Conservation (phyloP, 30 jellyfish, hydroid and myxozoan genomes). For the Rhopilema esculentum region DNA sequence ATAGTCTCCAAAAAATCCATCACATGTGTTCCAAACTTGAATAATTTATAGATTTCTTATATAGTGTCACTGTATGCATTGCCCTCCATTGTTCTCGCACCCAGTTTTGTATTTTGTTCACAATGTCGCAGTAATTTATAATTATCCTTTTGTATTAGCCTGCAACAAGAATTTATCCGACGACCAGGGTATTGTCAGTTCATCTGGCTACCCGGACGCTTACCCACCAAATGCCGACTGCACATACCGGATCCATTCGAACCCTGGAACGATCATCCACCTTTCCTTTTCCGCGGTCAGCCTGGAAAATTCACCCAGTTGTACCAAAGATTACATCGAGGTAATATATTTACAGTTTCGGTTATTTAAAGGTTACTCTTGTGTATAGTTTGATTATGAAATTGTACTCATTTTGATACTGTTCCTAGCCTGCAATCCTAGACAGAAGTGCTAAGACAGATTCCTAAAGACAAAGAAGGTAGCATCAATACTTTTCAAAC, state of each 20-base stretch:
- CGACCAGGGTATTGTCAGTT: slow-evolving; percentile 61
- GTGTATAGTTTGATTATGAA: no score
- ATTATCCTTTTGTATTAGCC: not conserved
- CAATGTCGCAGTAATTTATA: not conserved
- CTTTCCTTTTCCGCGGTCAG: slow-evolving; percentile 49
- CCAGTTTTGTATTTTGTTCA: no score
- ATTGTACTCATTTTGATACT: not conserved
- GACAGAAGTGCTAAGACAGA: no score
- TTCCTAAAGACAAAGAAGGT: no score
- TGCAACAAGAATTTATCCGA: slow-evolving; percentile 30
- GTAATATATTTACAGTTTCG: not conserved
- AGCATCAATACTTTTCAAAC: no score
- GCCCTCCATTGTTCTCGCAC: not conserved
- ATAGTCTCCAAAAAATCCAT: no score
- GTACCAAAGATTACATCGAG: slow-evolving; percentile 69
- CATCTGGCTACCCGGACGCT: slow-evolving; percentile 72
- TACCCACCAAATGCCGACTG: slow-evolving; percentile 61
- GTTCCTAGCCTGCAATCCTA: not conserved
- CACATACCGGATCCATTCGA: slow-evolving; percentile 26
- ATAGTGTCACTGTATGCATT: no score
- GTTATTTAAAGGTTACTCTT: no score
- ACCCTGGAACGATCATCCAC: slow-evolving; percentile 60
- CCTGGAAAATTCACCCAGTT: slow-evolving; percentile 47
- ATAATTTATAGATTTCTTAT: no score
- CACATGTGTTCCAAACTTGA: no score